These are phyloP conservation scores for Drosophila paramelanica DNA, from an alignment of 2,888 invertebrate genomes.

Conservation along the genomic window DNA sequence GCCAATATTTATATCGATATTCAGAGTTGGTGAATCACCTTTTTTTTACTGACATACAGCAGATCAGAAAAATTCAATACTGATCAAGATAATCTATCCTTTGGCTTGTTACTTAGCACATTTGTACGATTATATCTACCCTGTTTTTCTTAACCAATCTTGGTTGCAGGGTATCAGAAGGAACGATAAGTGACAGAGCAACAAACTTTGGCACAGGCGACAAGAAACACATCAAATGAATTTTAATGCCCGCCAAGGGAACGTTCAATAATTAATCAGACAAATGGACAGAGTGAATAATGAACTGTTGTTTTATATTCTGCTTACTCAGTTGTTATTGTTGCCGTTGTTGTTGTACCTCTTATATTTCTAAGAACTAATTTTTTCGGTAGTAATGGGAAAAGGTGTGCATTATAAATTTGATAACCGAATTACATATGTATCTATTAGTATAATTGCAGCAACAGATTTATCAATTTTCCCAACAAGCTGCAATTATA, in stretches of 20 bases:
- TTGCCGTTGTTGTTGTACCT: not conserved
- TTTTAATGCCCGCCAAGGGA: slow-evolving; percentile 69
- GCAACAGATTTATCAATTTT: slow-evolving; percentile 6
- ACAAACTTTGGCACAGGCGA: slow-evolving; percentile 59
- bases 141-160: not conserved
- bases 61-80: too few species aligned
- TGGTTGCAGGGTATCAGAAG: slow-evolving; percentile 11
- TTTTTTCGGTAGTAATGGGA: not conserved
- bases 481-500: not conserved
- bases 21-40: too few species aligned
- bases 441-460: not conserved
- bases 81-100: too few species aligned
- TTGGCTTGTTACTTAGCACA: not conserved
- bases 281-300: slow-evolving; percentile 50
- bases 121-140: not conserved
- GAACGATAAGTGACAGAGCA: slow-evolving; percentile 20
- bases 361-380: not conserved
- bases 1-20: too few species aligned
- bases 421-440: slow-evolving; percentile 2
- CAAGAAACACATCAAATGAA: slow-evolving; percentile 73
- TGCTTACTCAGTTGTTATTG: slow-evolving; percentile 10
- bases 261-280: slow-evolving; percentile 65
- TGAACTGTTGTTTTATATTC: slow-evolving; percentile 19
- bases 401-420: slow-evolving; percentile 13
- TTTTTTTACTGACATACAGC: not conserved